phyloP scores from a whole-genome alignment of 1,140 invertebrate species.

The Euwallacea similis region DNA sequence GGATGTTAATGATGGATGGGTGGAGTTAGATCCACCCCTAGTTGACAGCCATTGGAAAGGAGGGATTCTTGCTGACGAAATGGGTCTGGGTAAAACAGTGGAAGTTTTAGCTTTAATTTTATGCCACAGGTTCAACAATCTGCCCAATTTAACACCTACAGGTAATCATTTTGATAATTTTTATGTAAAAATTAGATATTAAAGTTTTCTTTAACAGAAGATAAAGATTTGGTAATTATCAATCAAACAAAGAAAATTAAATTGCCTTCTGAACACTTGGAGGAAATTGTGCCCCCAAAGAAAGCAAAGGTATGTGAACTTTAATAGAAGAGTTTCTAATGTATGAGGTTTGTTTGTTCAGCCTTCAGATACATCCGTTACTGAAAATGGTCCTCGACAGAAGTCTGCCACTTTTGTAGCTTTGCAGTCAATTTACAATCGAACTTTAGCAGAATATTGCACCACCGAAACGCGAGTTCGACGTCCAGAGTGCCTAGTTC shows the following conservation, averaged over 20 bases:
- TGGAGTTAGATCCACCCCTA: constrained; percentile 51
- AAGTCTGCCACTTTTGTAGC: constrained; percentile 30
- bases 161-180: constrained; percentile 1
- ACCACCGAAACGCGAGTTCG: constrained; percentile 19
- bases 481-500: constrained; percentile 30
- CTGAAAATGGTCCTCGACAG: too few species aligned
- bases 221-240: constrained; percentile 27
- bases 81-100: constrained; percentile 83
- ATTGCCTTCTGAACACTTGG: constrained; percentile 10
- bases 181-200: neutral
- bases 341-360: neutral
- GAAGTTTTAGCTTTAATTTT: constrained; percentile 74
- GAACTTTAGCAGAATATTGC: constrained; percentile 37
- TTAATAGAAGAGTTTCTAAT: constrained; percentile 4
- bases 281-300: neutral
- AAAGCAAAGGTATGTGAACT: constrained; percentile 18
- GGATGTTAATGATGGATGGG: constrained; percentile 58
- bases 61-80: constrained; percentile 82
- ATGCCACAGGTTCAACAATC: constrained; percentile 1
- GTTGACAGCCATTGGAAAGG: constrained; percentile 57
- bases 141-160: neutral
- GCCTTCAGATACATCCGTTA: too few species aligned
- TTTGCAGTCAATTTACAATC: constrained; percentile 45
- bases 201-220: constrained; percentile 8
- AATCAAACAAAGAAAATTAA: constrained; percentile 36